phyloP scores from a whole-genome alignment of 2,888 invertebrate species.

The Phasia obesa region DNA sequence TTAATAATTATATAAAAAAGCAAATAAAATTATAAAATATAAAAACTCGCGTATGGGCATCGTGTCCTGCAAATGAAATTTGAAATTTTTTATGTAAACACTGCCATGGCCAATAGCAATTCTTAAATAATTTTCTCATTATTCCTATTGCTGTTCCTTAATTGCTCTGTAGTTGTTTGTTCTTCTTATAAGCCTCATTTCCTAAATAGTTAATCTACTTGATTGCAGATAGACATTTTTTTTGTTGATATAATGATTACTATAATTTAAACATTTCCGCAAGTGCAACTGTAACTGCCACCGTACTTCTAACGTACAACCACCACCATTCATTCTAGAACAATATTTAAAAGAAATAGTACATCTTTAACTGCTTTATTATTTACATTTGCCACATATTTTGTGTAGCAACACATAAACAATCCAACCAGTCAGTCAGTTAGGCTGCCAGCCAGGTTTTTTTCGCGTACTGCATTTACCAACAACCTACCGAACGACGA shows the following conservation, averaged over 20 bases:
- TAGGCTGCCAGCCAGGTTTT: constrained; percentile 23
- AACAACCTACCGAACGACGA: constrained; percentile 56
- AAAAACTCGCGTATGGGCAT: too few species aligned
- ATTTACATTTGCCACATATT: constrained; percentile 68
- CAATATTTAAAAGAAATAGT: constrained; percentile 50
- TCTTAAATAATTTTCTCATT: constrained; percentile 29
- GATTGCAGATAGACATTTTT: constrained; percentile 58
- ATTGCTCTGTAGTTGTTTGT: background rate
- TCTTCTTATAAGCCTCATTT: constrained; percentile 49
- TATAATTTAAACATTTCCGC: constrained; percentile 74
- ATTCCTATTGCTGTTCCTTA: background rate
- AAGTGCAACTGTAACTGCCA: constrained; percentile 81
- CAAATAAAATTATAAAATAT: too few species aligned
- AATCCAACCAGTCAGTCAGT: constrained; percentile 38
- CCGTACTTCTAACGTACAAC: constrained; percentile 53
- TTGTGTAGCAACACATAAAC: constrained; percentile 55
- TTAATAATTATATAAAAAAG: too few species aligned
- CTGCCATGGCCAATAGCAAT: too few species aligned
- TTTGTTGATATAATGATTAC: constrained; percentile 70
- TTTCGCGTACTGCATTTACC: constrained; percentile 7
- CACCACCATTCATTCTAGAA: constrained; percentile 14
- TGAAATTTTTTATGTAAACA: too few species aligned
- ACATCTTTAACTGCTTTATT: constrained; percentile 64
- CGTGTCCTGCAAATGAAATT: too few species aligned
- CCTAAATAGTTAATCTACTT: constrained; percentile 63